Percentiles rank a stretch among this genome's conserved stretches.
Evolutionary conservation across 2,797 vertebrate genomes (phyloP).

Genomic region (Pangasius sanitwongsei): DNA sequence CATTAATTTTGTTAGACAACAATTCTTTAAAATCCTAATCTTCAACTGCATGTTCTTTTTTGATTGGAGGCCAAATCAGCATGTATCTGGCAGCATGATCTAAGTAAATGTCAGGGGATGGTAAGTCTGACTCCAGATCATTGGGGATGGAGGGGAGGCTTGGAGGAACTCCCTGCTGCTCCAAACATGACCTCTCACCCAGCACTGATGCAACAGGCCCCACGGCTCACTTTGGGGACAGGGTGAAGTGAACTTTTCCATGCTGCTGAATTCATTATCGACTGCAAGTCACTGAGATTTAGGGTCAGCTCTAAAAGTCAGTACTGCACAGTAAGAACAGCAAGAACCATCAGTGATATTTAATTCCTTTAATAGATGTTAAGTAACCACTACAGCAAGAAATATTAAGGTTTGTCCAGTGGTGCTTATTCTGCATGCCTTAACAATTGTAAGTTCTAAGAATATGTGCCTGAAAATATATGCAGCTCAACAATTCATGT

Average conservation of each 20-base stretch:
- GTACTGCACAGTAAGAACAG: background rate
- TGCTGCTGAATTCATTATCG: background rate
- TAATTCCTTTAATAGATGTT: background rate
- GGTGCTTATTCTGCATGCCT: background rate
- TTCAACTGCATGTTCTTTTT: background rate
- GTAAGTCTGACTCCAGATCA: conserved; percentile 20
- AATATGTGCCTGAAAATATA: background rate
- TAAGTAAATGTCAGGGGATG: conserved; percentile 1
- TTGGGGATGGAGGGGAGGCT: background rate
- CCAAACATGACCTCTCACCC: conserved; percentile 28
- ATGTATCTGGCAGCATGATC: conserved; percentile 4
- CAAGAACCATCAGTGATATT: background rate
- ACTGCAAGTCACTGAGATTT: background rate
- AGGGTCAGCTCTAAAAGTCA: conserved; percentile 4
- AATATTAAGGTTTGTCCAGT: background rate
- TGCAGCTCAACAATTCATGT: background rate
- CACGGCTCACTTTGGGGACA: background rate
- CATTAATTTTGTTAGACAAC: background rate
- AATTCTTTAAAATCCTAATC: conserved; percentile 12
- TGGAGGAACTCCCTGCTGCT: conserved; percentile 30
- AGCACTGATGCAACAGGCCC: conserved; percentile 17
- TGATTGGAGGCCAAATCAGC: conserved; percentile 6
- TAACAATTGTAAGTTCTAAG: background rate
- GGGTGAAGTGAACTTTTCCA: conserved; percentile 9
- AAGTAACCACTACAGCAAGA: background rate